Evolutionary conservation across 92 coral and sea anemone genomes (phyloP).

Genomic region (Plumapathes pennacea): DNA sequence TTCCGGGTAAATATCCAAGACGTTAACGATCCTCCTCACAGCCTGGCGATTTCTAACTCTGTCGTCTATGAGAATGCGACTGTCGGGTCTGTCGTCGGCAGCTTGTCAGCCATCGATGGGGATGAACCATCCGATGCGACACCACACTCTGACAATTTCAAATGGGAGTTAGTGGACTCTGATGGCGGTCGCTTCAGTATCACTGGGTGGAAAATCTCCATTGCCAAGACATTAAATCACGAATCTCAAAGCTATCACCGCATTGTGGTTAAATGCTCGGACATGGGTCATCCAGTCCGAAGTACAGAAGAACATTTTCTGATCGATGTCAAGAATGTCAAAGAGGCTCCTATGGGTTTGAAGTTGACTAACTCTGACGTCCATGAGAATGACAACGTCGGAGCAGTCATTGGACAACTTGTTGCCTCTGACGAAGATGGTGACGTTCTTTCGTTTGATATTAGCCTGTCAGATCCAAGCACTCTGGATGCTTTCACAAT

Average conservation of each 20-base stretch:
- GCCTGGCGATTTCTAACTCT: slow-evolving; percentile 55
- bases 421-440: slow-evolving; percentile 78
- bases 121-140: slow-evolving; percentile 63
- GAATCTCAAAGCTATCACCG: slow-evolving; percentile 63
- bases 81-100: slow-evolving; percentile 59
- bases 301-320: slow-evolving; percentile 31
- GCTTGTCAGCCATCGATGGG: slow-evolving; percentile 72
- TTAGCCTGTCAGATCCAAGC: slow-evolving; percentile 53
- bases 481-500: slow-evolving; percentile 59
- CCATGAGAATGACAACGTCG: slow-evolving; percentile 52
- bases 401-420: slow-evolving; percentile 60
- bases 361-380: slow-evolving; percentile 48
- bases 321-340: slow-evolving; percentile 44
- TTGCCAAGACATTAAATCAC: slow-evolving; percentile 55
- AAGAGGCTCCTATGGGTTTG: slow-evolving; percentile 77
- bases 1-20: slow-evolving; percentile 52
- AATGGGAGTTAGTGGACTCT: slow-evolving; percentile 54
- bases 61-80: slow-evolving; percentile 67
- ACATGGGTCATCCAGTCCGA: slow-evolving; percentile 66
- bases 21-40: slow-evolving; percentile 89
- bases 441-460: slow-evolving; percentile 63
- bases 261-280: slow-evolving; percentile 70
- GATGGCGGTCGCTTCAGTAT: slow-evolving; percentile 58
- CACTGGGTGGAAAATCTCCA: slow-evolving; percentile 45
- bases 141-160: slow-evolving; percentile 58